Evolutionary conservation across 2,797 vertebrate genomes (phyloP).

Genomic region (Heteromormyrus szaboi): DNA sequence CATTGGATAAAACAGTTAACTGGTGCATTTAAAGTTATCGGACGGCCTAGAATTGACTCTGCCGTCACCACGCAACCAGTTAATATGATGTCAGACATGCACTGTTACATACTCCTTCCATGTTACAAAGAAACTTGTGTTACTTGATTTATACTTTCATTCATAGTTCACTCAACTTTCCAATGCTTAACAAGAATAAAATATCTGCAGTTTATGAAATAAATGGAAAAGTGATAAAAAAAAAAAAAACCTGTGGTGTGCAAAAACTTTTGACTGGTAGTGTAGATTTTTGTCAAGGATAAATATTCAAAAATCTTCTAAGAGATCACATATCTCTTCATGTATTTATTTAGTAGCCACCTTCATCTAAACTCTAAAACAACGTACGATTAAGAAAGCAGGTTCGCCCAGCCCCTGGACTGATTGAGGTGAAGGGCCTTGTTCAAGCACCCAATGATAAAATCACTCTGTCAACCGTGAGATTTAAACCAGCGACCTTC

Average conservation of each 20-base stretch:
- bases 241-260: background rate
- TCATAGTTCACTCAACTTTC: too few species aligned
- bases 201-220: background rate
- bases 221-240: background rate
- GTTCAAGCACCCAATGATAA: background rate
- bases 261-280: background rate
- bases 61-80: background rate
- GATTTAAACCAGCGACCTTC: background rate
- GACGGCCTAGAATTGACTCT: background rate
- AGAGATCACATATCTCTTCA: background rate
- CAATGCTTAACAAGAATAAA: background rate
- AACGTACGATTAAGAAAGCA: background rate
- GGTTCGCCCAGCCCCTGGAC: background rate
- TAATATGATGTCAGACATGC: too few species aligned
- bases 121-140: too few species aligned
- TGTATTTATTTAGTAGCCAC: background rate
- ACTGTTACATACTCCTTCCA: too few species aligned
- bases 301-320: background rate
- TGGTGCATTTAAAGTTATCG: background rate
- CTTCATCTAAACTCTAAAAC: background rate
- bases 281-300: background rate
- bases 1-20: background rate
- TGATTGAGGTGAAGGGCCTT: background rate
- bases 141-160: too few species aligned
- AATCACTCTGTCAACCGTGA: background rate